A percentile compares a stretch with the other conserved stretches of the same genome.
Conservation (phyloP, 30 jellyfish, hydroid and myxozoan genomes). For the Turritopsis rubra region DNA sequence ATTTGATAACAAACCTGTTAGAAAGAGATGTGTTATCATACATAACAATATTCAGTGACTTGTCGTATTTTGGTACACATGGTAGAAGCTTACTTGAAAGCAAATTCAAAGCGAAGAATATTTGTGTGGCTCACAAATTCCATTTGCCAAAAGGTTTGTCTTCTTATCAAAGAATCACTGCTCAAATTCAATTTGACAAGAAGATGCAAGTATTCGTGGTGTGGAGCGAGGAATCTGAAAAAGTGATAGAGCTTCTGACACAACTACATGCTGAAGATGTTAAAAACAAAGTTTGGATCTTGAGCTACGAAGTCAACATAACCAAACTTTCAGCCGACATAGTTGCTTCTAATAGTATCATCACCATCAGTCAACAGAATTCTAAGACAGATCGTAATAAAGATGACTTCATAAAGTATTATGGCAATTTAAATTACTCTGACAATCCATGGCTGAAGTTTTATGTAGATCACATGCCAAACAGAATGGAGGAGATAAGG, state of each 20-base stretch:
- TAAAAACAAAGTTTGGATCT: background rate
- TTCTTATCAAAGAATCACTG: background rate
- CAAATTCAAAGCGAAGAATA: background rate
- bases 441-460: constrained; percentile 2
- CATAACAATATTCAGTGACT: background rate
- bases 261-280: background rate
- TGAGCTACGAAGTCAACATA: background rate
- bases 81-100: background rate
- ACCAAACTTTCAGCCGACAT: background rate
- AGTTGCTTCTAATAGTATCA: background rate
- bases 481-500: background rate
- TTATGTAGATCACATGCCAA: background rate
- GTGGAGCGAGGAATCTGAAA: background rate
- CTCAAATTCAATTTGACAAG: constrained; percentile 1
- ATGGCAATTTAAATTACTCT: background rate
- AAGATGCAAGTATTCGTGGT: background rate
- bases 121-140: background rate
- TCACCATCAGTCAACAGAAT: background rate
- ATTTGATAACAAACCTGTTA: background rate
- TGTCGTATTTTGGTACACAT: background rate
- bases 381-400: background rate
- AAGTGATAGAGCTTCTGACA: background rate
- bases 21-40: background rate
- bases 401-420: background rate
- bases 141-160: background rate